These are phyloP conservation scores for Potamarius usumacintae DNA, from an alignment of 2,113 vertebrate species.

Conservation along the genomic window DNA sequence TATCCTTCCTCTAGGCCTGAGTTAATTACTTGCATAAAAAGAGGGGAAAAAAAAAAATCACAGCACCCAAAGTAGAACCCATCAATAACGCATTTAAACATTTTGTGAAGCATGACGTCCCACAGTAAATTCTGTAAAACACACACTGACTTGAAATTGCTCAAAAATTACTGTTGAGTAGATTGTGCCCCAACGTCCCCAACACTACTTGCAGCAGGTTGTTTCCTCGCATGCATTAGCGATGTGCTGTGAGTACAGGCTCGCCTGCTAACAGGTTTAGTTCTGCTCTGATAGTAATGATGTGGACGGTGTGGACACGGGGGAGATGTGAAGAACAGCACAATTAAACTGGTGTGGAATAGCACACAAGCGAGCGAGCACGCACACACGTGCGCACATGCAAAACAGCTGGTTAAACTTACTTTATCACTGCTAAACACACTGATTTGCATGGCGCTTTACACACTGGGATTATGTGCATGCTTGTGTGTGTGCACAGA, in stretches of 20 bases:
- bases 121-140: neutral
- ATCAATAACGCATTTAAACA: conserved; percentile 9
- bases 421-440: conserved; percentile 21
- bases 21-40: conserved; percentile 27
- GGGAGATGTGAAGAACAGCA: neutral
- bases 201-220: neutral
- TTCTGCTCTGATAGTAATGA: conserved; percentile 12
- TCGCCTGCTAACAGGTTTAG: conserved; percentile 8
- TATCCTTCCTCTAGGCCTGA: neutral
- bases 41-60: neutral
- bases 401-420: neutral
- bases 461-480: neutral
- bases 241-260: neutral
- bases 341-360: neutral
- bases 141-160: neutral
- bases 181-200: neutral
- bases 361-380: neutral
- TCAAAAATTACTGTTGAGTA: neutral
- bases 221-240: conserved; percentile 10
- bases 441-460: neutral
- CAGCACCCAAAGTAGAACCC: neutral
- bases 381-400: neutral
- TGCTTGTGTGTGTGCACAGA: neutral
- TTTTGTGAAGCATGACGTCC: neutral
- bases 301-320: neutral